Evolutionary conservation across 1,140 invertebrate genomes (phyloP).

Genomic region (Panonychus citri): DNA sequence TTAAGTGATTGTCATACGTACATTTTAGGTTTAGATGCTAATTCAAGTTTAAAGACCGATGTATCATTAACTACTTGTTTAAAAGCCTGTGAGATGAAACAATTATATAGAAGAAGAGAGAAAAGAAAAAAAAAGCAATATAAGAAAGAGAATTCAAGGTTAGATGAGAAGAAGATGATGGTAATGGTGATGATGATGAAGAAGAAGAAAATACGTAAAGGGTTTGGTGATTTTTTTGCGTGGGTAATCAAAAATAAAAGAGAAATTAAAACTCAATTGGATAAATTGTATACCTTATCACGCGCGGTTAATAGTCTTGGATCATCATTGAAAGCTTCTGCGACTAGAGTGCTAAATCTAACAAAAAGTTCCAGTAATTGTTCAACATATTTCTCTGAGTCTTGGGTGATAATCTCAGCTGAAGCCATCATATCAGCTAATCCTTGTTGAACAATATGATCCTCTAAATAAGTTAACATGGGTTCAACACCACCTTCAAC

Average conservation of each 20-base stretch:
- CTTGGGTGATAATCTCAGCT: slow-evolving; percentile 84
- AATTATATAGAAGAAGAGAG: no score
- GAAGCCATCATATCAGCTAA: slow-evolving; percentile 89
- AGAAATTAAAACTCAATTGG: not conserved
- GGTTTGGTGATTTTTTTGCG: no score
- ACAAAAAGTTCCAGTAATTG: slow-evolving; percentile 75
- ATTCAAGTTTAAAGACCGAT: slow-evolving; percentile 67
- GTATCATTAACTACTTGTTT: slow-evolving; percentile 96
- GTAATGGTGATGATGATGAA: slow-evolving; percentile 15
- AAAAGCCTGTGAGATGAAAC: slow-evolving; percentile 63
- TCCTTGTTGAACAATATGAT: slow-evolving; percentile 76
- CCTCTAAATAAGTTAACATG: slow-evolving; percentile 72
- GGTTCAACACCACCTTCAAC: slow-evolving; percentile 74
- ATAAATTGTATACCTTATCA: slow-evolving; percentile 62
- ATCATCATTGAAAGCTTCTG: slow-evolving; percentile 87
- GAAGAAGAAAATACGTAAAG: not conserved
- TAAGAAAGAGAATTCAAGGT: no score
- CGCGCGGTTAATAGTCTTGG: slow-evolving; percentile 86
- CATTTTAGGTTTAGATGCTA: slow-evolving; percentile 37
- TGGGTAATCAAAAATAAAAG: slow-evolving; percentile 15
- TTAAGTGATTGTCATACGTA: slow-evolving; percentile 15
- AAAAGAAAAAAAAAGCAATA: slow-evolving; percentile 1
- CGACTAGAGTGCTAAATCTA: slow-evolving; percentile 70
- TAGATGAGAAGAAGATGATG: no score
- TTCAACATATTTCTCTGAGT: slow-evolving; percentile 98